Conservation (phyloP, 2,113 vertebrate genomes). For the Henicopernis longicauda region DNA sequence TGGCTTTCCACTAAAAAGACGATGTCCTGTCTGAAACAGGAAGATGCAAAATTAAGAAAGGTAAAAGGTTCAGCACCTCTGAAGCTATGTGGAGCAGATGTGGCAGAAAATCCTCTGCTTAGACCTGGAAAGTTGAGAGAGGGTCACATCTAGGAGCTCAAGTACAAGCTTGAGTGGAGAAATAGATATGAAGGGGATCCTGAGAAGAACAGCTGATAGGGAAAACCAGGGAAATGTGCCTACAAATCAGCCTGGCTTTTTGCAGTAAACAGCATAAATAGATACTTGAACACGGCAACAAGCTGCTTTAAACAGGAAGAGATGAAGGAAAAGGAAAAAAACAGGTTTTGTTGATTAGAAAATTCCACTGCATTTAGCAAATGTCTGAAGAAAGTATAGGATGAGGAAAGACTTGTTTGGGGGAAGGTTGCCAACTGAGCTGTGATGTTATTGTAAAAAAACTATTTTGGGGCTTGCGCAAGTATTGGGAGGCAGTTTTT, state of each 20-base stretch:
- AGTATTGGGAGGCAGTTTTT: not conserved
- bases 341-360: not conserved
- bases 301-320: not conserved
- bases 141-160: not conserved
- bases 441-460: conserved; percentile 15
- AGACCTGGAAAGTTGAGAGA: not conserved
- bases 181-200: not conserved
- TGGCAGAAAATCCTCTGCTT: not conserved
- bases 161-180: not conserved
- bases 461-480: not conserved
- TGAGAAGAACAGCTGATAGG: not conserved
- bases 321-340: not conserved
- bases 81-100: not conserved
- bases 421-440: not conserved
- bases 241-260: not conserved
- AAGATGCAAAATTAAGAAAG: not conserved
- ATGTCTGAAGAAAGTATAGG: not conserved
- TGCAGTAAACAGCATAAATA: not conserved
- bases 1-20: not conserved
- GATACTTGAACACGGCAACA: not conserved
- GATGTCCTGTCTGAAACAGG: not conserved
- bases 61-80: not conserved
- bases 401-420: conserved; percentile 14
- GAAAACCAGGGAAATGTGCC: not conserved
- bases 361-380: not conserved